phyloP scores from a whole-genome alignment of 2,113 vertebrate genomes.

The Gavia stellata region DNA sequence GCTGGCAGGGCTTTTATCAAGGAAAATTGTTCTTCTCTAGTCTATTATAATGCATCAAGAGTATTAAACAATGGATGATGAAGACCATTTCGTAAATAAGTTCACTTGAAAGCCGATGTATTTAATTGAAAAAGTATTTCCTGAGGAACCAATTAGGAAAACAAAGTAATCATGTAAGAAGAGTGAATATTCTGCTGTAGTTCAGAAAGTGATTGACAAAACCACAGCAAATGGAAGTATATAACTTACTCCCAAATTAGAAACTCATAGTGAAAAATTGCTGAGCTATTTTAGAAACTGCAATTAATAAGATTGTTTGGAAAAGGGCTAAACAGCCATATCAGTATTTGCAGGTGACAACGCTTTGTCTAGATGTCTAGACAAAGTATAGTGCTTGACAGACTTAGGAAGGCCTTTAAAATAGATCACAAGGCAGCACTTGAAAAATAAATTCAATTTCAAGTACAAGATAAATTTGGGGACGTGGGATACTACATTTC shows the following conservation, averaged over 20 bases:
- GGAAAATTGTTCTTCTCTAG: neutral
- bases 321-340: neutral
- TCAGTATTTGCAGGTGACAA: neutral
- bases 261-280: neutral
- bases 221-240: neutral
- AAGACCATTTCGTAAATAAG: neutral
- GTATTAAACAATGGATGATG: neutral
- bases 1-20: neutral
- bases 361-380: neutral
- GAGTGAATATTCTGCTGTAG: neutral
- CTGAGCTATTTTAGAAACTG: neutral
- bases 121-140: conserved; percentile 33
- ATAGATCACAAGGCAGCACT: neutral
- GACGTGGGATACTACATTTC: neutral
- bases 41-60: neutral
- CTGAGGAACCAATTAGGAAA: conserved; percentile 1
- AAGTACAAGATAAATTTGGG: neutral
- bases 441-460: neutral
- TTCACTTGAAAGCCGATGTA: neutral
- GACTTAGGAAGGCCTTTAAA: neutral
- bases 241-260: neutral
- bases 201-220: neutral
- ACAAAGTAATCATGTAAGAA: neutral
- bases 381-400: neutral
- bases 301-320: neutral